phyloP scores from a whole-genome alignment of 2,113 vertebrate species.

The Brachirus orientalis region DNA sequence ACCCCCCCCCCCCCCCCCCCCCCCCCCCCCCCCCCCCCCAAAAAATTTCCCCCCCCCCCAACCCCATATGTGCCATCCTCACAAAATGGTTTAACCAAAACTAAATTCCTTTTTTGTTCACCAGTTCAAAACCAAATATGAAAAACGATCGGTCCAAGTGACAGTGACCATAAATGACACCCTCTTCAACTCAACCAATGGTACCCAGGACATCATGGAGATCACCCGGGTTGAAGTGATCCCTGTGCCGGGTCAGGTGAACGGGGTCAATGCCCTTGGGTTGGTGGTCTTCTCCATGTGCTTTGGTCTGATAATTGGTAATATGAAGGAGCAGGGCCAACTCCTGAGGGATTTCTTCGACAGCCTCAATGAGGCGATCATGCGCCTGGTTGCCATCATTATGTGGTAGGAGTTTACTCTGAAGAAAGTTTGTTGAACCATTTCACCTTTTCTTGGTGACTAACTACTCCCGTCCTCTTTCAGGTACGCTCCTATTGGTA shows the following conservation, averaged over 20 bases:
- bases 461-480: neutral
- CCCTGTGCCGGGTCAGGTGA: slow-evolving; percentile 90
- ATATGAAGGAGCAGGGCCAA: slow-evolving; percentile 95
- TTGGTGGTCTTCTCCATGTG: slow-evolving; percentile 97
- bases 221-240: slow-evolving; percentile 86
- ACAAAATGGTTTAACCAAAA: neutral
- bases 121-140: slow-evolving; percentile 97
- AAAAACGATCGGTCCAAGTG: slow-evolving; percentile 83
- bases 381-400: slow-evolving; percentile 93
- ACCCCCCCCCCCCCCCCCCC: too few species aligned
- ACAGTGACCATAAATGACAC: slow-evolving; percentile 84
- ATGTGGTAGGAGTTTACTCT: slow-evolving; percentile 86
- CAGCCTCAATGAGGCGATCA: slow-evolving; percentile 96
- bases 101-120: slow-evolving; percentile 27
- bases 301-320: slow-evolving; percentile 96
- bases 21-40: too few species aligned
- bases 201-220: slow-evolving; percentile 75
- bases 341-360: slow-evolving; percentile 93
- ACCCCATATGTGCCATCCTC: neutral
- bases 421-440: neutral
- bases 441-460: neutral
- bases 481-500: slow-evolving; percentile 96
- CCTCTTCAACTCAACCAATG: slow-evolving; percentile 80
- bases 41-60: too few species aligned
- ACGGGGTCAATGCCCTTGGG: slow-evolving; percentile 94